Conservation (phyloP, 2,888 invertebrate genomes). For the Leptinotarsa juncta region DNA sequence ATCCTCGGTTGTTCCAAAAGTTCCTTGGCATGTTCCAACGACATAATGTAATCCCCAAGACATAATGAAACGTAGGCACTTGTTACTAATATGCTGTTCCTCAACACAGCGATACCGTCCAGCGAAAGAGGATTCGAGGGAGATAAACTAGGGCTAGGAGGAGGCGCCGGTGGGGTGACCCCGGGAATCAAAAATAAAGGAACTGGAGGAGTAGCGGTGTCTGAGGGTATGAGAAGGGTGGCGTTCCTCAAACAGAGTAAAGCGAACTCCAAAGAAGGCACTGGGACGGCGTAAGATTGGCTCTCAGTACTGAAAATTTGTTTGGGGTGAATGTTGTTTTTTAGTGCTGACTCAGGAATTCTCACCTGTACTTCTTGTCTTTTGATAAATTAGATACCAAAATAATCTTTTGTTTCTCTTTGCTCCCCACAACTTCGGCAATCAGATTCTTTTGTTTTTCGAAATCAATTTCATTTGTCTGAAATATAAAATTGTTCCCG, state of each 20-base stretch:
- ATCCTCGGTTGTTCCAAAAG: constrained; percentile 79
- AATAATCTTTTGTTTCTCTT: constrained; percentile 73
- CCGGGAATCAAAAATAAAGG: constrained; percentile 62
- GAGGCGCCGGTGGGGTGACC: constrained; percentile 61
- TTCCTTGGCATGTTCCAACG: constrained; percentile 81
- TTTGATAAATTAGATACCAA: constrained; percentile 69
- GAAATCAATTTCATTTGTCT: constrained; percentile 74
- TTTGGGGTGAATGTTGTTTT: too few relatives aligned
- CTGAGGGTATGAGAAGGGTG: constrained; percentile 75
- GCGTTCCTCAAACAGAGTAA: constrained; percentile 90
- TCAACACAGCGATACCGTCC: constrained; percentile 72
- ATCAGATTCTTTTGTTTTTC: constrained; percentile 72
- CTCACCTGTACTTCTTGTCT: constrained; percentile 69
- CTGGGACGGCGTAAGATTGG: constrained; percentile 87
- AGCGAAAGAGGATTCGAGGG: constrained; percentile 75
- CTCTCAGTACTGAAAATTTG: constrained; percentile 67
- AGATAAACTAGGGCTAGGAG: constrained; percentile 64
- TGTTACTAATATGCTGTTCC: constrained; percentile 78
- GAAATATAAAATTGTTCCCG: constrained; percentile 34
- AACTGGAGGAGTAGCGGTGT: constrained; percentile 62
- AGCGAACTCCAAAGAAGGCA: constrained; percentile 90
- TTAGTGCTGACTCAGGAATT: not conserved
- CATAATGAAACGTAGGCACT: constrained; percentile 88
- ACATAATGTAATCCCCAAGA: constrained; percentile 84
- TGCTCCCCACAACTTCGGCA: constrained; percentile 71